Conservation (phyloP, 2,113 vertebrate genomes). For the Brachirus orientalis region DNA sequence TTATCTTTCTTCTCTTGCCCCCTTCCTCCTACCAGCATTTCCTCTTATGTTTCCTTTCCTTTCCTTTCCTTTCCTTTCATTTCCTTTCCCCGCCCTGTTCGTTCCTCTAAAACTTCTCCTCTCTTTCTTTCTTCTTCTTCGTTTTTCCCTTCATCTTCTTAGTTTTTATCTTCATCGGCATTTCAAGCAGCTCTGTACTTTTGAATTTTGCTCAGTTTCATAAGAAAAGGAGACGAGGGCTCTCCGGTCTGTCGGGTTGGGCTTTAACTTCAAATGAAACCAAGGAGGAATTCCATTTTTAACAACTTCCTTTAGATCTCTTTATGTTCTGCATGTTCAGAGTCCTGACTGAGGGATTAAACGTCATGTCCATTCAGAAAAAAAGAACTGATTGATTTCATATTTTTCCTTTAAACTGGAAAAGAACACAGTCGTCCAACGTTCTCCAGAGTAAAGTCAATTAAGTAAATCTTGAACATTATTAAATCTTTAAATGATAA, state of each 20-base stretch:
- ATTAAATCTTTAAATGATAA: no score
- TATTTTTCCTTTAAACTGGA: neutral
- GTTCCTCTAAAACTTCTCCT: conserved; percentile 6
- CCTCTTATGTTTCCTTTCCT: neutral
- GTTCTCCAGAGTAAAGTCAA: neutral
- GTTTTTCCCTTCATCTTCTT: conserved; percentile 23
- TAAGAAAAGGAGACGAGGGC: conserved; percentile 27
- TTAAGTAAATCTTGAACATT: no score
- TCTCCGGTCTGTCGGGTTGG: conserved; percentile 10
- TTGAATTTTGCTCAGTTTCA: conserved; percentile 18
- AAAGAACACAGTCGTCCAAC: neutral
- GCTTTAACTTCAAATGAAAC: conserved; percentile 6
- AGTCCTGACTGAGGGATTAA: neutral
- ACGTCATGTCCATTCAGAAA: neutral
- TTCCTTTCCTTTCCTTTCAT: neutral
- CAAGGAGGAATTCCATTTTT: conserved; percentile 9
- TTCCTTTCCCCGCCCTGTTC: neutral
- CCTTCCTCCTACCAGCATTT: no score
- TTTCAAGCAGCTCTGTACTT: conserved; percentile 14
- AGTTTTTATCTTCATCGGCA: neutral
- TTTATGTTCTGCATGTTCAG: neutral
- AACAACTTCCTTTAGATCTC: conserved; percentile 7
- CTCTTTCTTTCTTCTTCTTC: conserved; percentile 9
- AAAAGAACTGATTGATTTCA: neutral
- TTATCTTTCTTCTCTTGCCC: no score